Evolutionary conservation across 2,113 vertebrate genomes (phyloP).

Genomic region (Malurus alboscapulatus): DNA sequence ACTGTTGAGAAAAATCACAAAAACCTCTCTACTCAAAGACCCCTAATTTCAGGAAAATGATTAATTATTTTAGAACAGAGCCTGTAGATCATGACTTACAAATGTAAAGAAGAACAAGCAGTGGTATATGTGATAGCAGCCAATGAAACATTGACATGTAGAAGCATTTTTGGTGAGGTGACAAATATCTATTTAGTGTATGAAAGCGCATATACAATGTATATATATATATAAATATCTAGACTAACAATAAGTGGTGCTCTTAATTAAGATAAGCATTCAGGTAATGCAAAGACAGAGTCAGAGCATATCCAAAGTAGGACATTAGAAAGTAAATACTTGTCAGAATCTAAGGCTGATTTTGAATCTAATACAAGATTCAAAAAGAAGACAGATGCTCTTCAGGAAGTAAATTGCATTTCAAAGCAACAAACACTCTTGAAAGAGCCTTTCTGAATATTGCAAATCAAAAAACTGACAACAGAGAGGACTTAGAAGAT

Average conservation of each 20-base stretch:
- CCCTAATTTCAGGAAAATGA: not conserved
- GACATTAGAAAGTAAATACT: not conserved
- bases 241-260: not conserved
- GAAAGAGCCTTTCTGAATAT: not conserved
- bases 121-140: not conserved
- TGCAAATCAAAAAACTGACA: not conserved
- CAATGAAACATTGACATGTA: not conserved
- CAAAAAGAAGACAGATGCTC: not conserved
- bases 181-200: not conserved
- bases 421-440: not conserved
- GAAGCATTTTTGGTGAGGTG: not conserved
- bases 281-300: not conserved
- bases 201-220: not conserved
- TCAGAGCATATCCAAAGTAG: not conserved
- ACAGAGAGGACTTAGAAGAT: accelerated
- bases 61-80: not conserved
- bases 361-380: not conserved
- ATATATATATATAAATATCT: not conserved
- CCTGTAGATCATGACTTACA: not conserved
- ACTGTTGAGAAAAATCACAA: not conserved
- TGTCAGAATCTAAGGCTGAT: not conserved
- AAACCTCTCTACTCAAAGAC: not conserved
- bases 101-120: not conserved
- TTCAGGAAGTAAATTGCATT: not conserved
- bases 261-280: not conserved